Percentiles rank a stretch among this genome's conserved stretches.
Conservation (phyloP, 2,113 vertebrate species). For the Girardinichthys multiradiatus region DNA sequence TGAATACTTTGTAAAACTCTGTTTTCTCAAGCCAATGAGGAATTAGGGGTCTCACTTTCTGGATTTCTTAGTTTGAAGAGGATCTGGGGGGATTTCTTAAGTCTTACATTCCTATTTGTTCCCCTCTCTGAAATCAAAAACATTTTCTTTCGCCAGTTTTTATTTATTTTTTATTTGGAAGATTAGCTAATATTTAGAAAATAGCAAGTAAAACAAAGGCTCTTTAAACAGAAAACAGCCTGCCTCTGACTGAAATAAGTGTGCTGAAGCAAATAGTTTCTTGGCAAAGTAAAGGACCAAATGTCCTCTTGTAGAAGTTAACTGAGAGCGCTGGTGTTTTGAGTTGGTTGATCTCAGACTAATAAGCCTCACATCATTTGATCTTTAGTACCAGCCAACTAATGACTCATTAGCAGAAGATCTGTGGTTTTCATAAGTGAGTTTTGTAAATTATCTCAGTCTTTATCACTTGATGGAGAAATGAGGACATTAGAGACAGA, state of each 20-base stretch:
- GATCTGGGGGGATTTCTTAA: too few species aligned
- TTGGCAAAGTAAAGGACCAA: background rate
- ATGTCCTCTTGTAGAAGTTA: background rate
- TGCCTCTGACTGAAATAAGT: background rate
- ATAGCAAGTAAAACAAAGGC: background rate
- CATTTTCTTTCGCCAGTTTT: too few species aligned
- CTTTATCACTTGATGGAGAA: background rate
- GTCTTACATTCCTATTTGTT: too few species aligned
- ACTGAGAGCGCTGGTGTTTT: background rate
- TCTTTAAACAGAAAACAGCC: background rate
- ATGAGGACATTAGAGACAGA: background rate
- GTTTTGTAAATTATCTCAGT: constrained; percentile 12
- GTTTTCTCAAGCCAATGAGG: background rate
- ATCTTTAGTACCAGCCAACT: constrained; percentile 14
- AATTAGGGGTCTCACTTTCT: background rate
- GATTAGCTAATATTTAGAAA: background rate
- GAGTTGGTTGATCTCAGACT: constrained; percentile 13
- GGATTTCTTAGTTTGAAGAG: background rate
- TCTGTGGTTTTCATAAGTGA: background rate
- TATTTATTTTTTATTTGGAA: too few species aligned
- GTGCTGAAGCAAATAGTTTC: background rate
- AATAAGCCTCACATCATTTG: constrained; percentile 29
- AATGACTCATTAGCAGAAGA: constrained; percentile 47
- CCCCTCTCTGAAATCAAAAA: too few species aligned
- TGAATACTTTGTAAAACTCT: background rate